Evolutionary conservation across 2,888 invertebrate species (phyloP).

Genomic region (Phengaris alcon): DNA sequence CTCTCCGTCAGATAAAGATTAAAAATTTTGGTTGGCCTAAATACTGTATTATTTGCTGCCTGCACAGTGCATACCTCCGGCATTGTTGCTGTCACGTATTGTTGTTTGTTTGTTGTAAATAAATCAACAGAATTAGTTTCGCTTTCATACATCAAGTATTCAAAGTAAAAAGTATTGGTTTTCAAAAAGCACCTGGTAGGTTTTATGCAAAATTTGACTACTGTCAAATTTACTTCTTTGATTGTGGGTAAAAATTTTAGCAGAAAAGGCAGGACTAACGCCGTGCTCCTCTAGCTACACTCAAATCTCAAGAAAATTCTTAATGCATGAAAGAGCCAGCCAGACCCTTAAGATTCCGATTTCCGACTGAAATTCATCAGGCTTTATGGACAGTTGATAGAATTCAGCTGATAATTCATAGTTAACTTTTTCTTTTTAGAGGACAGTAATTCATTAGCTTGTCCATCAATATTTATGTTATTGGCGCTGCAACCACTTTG

Average conservation of each 20-base stretch:
- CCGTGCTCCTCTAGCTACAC: no score
- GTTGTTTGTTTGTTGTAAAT: conserved; percentile 1
- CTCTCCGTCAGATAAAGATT: neutral
- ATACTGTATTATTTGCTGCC: neutral
- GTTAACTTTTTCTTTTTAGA: neutral
- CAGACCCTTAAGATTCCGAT: no score
- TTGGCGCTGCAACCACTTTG: conserved; percentile 4
- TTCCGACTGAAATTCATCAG: no score
- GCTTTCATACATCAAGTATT: neutral
- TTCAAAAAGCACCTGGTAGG: neutral
- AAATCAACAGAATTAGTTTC: neutral
- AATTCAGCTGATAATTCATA: neutral
- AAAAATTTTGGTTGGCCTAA: neutral
- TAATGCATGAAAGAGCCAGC: no score
- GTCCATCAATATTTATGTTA: conserved; percentile 10
- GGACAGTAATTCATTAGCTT: neutral
- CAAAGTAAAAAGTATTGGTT: neutral
- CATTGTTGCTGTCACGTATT: conserved; percentile 10
- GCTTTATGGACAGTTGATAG: no score
- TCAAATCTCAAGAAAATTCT: no score
- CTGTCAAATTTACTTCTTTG: no score
- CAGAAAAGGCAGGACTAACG: no score
- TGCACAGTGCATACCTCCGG: neutral
- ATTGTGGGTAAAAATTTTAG: no score
- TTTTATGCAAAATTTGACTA: no score